Base-by-base conservation (phyloP, 2,113 vertebrate species). In the Oncorhynchus keta region DNA sequence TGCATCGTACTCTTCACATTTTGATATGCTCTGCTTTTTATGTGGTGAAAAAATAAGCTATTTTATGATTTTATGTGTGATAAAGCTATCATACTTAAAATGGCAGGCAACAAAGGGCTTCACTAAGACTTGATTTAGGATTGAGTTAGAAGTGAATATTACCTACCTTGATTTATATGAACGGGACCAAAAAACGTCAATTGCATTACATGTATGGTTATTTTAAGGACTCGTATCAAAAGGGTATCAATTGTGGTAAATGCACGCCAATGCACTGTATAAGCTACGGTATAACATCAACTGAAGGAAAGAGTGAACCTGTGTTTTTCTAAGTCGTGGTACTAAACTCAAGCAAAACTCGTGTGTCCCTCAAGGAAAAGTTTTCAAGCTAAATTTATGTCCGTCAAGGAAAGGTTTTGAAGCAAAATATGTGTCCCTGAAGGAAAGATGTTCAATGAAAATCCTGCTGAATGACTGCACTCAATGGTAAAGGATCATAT, bases 401-500 rank as follows among this genome's bases (percentile, higher is more conserved):
- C 86, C 81, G 82, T 11, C 79, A 75, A 86, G 84, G 78, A 76
- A 72, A 59, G 62, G 72, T 85, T 81, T 88, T 83, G 78, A 64
- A 70, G n/a, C 20, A 79, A 87, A 89, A 89, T 90, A 79, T 89
- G 59, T 79, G 81, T 89, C 85, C 81, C 83, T 22, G 81, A 75
- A 86, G 84, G 79, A 76, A 72, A 61, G 66, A 70, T 85, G 81
- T 88, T 83, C 79, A 80, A 90, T 86, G 88, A 83, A 83, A 84
- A 76, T 67, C 83, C 79, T 78, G 83, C 89, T 84, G 84, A 85
- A 86, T 83, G 87, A 88, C 91, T 66, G 78, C 86, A 84, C 87
- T 89, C 88, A 87, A 90, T 87, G 88, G 85, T 89, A 86, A 91
- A 90, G 86, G 79, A 89, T 89, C 84, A 88, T 90, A 86, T 89